phyloP scores from a whole-genome alignment of 2,113 vertebrate species.

The Lophochroa leadbeateri region DNA sequence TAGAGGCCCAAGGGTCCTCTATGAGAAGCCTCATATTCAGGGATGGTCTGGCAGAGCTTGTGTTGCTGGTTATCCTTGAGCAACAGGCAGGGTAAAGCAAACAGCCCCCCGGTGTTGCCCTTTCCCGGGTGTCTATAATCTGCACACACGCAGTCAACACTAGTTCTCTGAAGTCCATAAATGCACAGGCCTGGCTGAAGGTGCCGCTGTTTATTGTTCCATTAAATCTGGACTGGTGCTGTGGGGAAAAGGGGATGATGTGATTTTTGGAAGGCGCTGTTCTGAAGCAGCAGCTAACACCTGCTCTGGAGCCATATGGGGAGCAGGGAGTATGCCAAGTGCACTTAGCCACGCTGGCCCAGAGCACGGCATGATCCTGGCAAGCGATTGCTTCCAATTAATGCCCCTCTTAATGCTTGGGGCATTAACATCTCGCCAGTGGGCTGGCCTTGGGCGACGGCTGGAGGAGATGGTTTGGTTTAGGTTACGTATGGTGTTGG shows the following conservation, averaged over 20 bases:
- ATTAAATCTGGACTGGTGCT: not conserved
- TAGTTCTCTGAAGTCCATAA: not conserved
- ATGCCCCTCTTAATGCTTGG: not conserved
- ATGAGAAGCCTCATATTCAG: fast-evolving
- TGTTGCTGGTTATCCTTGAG: not conserved
- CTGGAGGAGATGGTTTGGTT: not conserved
- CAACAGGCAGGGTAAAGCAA: fast-evolving
- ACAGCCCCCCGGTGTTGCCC: fast-evolving
- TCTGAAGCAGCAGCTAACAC: not conserved
- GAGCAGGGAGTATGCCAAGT: not conserved
- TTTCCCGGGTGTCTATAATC: fast-evolving
- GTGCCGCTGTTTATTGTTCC: not conserved
- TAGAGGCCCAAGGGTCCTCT: fast-evolving
- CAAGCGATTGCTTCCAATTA: not conserved
- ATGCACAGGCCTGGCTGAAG: not conserved
- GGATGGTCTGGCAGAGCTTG: fast-evolving
- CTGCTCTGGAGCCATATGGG: not conserved
- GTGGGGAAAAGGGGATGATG: not conserved
- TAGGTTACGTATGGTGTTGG: not conserved
- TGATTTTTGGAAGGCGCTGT: not conserved
- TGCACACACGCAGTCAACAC: fast-evolving
- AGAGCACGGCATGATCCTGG: not conserved
- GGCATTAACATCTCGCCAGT: not conserved
- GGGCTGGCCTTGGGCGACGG: not conserved
- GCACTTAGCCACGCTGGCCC: not conserved